These are phyloP conservation scores for Octonoba sinensis DNA, from an alignment of 2,888 invertebrate species.

Conservation along the genomic window DNA sequence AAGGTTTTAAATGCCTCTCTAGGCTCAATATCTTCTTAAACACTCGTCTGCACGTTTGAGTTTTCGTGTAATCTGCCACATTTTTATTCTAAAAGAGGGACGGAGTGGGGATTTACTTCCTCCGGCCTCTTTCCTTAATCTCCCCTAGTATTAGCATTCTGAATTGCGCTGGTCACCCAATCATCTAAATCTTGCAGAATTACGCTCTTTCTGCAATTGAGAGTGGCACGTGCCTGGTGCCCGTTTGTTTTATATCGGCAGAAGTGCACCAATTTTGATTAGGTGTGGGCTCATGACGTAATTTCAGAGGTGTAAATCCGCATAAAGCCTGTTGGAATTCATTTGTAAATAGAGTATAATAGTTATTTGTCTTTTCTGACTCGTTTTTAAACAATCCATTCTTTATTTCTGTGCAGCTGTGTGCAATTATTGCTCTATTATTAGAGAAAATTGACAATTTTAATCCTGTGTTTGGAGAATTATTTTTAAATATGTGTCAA, in stretches of 20 bases:
- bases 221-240: slow-evolving; percentile 12
- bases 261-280: slow-evolving; percentile 23
- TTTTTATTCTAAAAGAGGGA: slow-evolving; percentile 47
- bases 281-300: neutral
- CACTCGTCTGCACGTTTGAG: slow-evolving; percentile 4
- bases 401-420: too few relatives aligned
- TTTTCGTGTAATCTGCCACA: slow-evolving; percentile 32
- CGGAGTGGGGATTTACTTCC: slow-evolving; percentile 18
- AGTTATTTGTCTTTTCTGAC: too few relatives aligned
- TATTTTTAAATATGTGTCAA: too few relatives aligned
- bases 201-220: slow-evolving; percentile 5
- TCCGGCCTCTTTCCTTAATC: neutral
- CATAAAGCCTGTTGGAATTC: slow-evolving; percentile 1
- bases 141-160: slow-evolving; percentile 12
- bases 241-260: slow-evolving; percentile 32
- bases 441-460: too few relatives aligned
- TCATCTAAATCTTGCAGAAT: slow-evolving; percentile 29
- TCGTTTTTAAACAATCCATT: too few relatives aligned
- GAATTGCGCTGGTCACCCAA: neutral
- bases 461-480: too few relatives aligned
- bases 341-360: too few relatives aligned
- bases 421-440: too few relatives aligned
- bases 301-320: slow-evolving; percentile 25
- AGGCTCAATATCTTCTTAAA: slow-evolving; percentile 12
- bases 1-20: neutral